Evolutionary conservation across 23 tunicate genomes (phyloP).

Genomic region (Diplosoma virens): DNA sequence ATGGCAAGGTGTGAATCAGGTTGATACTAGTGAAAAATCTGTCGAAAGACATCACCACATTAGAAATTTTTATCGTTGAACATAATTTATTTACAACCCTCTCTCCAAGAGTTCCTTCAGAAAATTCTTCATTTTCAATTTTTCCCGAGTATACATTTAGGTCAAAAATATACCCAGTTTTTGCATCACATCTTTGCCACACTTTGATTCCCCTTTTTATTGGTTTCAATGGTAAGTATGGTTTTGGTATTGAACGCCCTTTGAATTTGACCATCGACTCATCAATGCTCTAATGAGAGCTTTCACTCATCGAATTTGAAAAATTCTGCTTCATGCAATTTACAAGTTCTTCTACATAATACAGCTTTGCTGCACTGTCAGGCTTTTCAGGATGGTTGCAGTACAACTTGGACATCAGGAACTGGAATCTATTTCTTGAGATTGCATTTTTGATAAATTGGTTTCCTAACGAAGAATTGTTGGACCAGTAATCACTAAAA

Average conservation of each 20-base stretch:
- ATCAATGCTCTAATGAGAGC: conserved; percentile 19
- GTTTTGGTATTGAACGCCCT: conserved; percentile 19
- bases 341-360: conserved; percentile 17
- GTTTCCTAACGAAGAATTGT: conserved; percentile 11
- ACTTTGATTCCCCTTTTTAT: conserved; percentile 19
- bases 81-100: conserved; percentile 20
- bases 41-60: conserved; percentile 21
- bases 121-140: conserved; percentile 13
- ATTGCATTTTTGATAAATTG: conserved; percentile 23
- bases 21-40: conserved; percentile 15
- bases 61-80: conserved; percentile 12
- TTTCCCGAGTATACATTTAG: conserved; percentile 3
- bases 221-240: conserved; percentile 21
- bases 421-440: conserved; percentile 15
- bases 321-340: conserved; percentile 13
- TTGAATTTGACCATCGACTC: conserved; percentile 33
- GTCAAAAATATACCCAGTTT: conserved; percentile 17
- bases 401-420: conserved; percentile 18
- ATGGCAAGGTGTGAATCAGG: conserved; percentile 19
- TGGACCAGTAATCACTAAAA: conserved; percentile 25
- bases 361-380: conserved; percentile 24
- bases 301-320: conserved; percentile 18
- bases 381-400: conserved; percentile 24
- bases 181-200: conserved; percentile 26
- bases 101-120: conserved; percentile 19